phyloP scores from a whole-genome alignment of 1,140 invertebrate species.

The Drosophila subobscura region DNA sequence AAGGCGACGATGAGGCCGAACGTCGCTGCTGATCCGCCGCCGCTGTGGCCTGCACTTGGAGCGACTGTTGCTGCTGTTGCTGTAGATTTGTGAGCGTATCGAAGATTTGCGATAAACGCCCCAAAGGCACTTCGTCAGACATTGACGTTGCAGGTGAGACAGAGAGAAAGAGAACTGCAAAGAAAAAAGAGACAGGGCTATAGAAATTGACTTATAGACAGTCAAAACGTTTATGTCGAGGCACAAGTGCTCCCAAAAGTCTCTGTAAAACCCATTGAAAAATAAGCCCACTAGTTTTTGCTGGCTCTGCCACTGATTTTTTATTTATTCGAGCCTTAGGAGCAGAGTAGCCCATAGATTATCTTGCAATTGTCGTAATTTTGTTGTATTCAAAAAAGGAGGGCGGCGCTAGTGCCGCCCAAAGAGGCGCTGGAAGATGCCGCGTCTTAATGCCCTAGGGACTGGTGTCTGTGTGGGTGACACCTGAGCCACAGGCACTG shows the following conservation, averaged over 20 bases:
- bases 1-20: slow-evolving; percentile 75
- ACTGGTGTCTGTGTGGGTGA: not conserved
- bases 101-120: slow-evolving; percentile 91
- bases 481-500: not conserved
- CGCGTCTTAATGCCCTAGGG: not conserved
- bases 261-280: too few relatives aligned
- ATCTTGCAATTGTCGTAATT: too few relatives aligned
- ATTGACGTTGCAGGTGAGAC: slow-evolving; percentile 66
- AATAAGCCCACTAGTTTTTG: too few relatives aligned
- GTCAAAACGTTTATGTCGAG: too few relatives aligned
- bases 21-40: slow-evolving; percentile 49
- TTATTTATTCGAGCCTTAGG: too few relatives aligned
- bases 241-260: too few relatives aligned
- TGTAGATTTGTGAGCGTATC: slow-evolving; percentile 89
- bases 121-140: slow-evolving; percentile 86
- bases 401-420: not conserved
- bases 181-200: too few relatives aligned
- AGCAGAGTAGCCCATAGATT: too few relatives aligned
- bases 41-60: slow-evolving; percentile 39
- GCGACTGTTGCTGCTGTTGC: slow-evolving; percentile 84
- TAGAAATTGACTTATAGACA: too few relatives aligned
- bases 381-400: too few relatives aligned
- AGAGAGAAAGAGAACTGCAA: slow-evolving; percentile 12
- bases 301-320: too few relatives aligned
- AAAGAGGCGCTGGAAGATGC: slow-evolving; percentile 18